phyloP scores from a whole-genome alignment of 1,140 invertebrate genomes.

The Orchestia grillus region DNA sequence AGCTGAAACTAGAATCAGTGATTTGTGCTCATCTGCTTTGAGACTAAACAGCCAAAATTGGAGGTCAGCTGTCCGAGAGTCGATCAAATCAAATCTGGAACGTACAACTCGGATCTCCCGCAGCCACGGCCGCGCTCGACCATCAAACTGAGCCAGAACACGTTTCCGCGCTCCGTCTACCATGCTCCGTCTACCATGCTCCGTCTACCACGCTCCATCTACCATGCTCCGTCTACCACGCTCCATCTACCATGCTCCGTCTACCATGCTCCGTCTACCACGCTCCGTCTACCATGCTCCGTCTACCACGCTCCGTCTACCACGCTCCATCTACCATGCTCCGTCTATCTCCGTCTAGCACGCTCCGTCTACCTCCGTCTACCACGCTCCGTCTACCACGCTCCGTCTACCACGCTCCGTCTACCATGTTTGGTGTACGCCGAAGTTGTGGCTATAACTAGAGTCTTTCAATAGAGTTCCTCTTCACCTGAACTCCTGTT shows the following conservation, averaged over 20 bases:
- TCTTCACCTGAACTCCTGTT: not conserved
- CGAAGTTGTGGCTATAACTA: not conserved
- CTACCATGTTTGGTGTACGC: not conserved
- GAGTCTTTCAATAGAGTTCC: not conserved
- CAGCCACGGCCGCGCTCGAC: not conserved
- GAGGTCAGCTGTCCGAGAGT: not conserved
- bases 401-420: too few species aligned
- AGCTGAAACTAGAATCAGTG: not conserved
- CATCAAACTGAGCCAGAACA: not conserved
- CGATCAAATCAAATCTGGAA: not conserved
- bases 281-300: too few species aligned
- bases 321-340: too few species aligned
- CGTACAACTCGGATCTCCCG: not conserved
- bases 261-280: too few species aligned
- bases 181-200: not conserved
- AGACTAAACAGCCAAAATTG: not conserved
- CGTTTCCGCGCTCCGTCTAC: not conserved
- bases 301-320: too few species aligned
- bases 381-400: too few species aligned
- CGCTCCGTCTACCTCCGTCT: too few species aligned
- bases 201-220: too few species aligned
- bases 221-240: too few species aligned
- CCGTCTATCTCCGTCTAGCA: too few species aligned
- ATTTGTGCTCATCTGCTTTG: not conserved
- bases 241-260: too few species aligned